Evolutionary conservation across 2,113 vertebrate species (phyloP).

Genomic region (Coptodon bakossiorum): DNA sequence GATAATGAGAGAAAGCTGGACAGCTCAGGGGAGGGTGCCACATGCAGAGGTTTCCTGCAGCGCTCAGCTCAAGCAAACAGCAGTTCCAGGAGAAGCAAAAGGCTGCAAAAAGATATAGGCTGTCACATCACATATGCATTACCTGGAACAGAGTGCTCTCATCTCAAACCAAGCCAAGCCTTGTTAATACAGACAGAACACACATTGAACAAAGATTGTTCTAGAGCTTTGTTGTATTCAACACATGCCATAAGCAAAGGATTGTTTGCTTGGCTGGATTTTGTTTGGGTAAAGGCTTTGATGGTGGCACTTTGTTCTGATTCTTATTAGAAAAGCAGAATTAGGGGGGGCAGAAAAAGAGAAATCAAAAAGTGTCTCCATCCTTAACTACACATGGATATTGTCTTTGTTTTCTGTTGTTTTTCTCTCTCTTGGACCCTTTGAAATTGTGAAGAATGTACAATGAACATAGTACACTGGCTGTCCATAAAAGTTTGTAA

Average conservation of each 20-base stretch:
- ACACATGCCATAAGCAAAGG: neutral
- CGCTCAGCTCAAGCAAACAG: constrained; percentile 32
- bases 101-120: neutral
- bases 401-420: neutral
- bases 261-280: constrained; percentile 10
- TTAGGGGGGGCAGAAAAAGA: neutral
- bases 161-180: neutral
- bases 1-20: neutral
- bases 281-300: neutral
- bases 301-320: neutral
- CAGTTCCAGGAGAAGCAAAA: neutral
- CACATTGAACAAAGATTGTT: constrained; percentile 6
- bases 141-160: neutral
- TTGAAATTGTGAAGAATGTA: neutral
- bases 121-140: constrained; percentile 29
- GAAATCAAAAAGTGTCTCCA: neutral
- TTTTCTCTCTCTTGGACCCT: neutral
- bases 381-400: neutral
- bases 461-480: neutral
- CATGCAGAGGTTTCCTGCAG: neutral
- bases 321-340: constrained; percentile 21
- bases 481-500: neutral
- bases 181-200: constrained; percentile 5
- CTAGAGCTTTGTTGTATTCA: constrained; percentile 9
- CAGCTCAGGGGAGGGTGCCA: neutral